Conservation (phyloP, 2,113 vertebrate species). For the Hyla sarda region DNA sequence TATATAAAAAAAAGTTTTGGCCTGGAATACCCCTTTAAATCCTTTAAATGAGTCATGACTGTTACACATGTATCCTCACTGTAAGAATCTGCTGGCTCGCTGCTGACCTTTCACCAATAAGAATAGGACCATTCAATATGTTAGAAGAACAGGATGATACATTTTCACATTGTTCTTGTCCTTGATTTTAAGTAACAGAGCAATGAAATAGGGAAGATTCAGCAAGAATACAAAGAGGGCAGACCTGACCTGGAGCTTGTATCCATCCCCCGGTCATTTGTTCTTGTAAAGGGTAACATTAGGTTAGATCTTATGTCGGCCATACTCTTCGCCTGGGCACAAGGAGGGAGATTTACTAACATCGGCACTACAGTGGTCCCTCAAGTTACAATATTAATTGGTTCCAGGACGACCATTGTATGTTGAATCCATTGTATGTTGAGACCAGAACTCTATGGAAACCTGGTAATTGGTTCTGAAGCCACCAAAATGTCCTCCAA, state of each 20-base stretch:
- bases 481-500: no score
- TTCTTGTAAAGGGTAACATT: conserved; percentile 5
- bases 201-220: conserved; percentile 31
- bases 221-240: not conserved
- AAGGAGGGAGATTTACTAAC: not conserved
- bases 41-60: conserved; percentile 20
- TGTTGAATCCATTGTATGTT: no score
- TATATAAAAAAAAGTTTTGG: no score
- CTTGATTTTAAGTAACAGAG: conserved; percentile 20
- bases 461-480: no score
- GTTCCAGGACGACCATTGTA: no score
- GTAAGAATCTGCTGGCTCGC: not conserved
- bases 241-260: not conserved
- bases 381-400: no score
- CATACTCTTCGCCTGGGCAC: not conserved
- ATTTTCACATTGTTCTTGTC: conserved; percentile 13
- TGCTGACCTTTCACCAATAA: conserved; percentile 31
- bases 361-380: no score
- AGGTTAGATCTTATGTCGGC: not conserved
- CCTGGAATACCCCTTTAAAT: not conserved
- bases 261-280: not conserved
- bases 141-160: not conserved
- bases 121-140: not conserved
- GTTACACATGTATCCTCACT: conserved; percentile 9
- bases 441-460: no score